These are phyloP conservation scores for Laticauda laticaudata DNA, from an alignment of 2,113 vertebrate genomes.

Conservation along the genomic window DNA sequence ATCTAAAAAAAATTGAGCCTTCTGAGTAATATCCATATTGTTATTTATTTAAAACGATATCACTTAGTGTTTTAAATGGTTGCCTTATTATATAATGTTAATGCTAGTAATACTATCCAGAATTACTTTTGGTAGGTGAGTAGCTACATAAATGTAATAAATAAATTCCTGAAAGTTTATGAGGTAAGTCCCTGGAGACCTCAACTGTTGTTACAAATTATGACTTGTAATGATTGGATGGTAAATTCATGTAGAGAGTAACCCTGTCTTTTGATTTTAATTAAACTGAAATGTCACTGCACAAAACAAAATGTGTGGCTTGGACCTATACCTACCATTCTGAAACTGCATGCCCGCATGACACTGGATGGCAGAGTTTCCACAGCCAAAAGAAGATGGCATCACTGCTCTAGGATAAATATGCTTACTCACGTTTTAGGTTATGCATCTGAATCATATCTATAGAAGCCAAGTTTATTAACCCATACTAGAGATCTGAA, in stretches of 20 bases:
- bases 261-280: neutral
- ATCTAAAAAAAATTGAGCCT: neutral
- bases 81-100: neutral
- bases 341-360: neutral
- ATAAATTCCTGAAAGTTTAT: neutral
- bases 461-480: neutral
- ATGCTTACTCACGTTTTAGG: neutral
- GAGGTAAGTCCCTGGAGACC: neutral
- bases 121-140: neutral
- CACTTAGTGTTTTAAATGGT: neutral
- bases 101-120: neutral
- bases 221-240: neutral
- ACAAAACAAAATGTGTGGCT: neutral
- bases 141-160: neutral
- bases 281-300: neutral
- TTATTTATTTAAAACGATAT: neutral
- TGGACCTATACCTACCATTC: neutral
- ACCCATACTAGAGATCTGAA: neutral
- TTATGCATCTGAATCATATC: neutral
- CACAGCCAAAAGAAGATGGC: neutral
- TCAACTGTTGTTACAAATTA: neutral
- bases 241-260: neutral
- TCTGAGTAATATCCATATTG: neutral
- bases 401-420: neutral
- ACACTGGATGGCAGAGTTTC: neutral